Evolutionary conservation across 2,888 invertebrate genomes (phyloP).

Genomic region (Caenorhabditis parvicauda): DNA sequence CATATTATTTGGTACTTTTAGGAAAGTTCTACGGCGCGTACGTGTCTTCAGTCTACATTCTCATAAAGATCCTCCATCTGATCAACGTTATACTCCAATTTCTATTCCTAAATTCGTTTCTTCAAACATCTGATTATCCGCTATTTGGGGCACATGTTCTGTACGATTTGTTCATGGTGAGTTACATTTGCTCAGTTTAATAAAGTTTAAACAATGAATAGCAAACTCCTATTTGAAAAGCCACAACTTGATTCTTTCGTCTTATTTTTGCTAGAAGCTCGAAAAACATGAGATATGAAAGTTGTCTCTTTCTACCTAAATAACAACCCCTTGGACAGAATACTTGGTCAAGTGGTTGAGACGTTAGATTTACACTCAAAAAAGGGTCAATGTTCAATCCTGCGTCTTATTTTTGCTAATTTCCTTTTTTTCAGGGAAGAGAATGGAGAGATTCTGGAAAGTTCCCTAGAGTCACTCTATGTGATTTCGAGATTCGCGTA

Average conservation of each 20-base stretch:
- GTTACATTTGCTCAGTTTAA: conserved; percentile 4
- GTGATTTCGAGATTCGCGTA: conserved; percentile 63
- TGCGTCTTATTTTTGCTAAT: no score
- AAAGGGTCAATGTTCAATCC: no score
- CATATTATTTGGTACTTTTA: conserved; percentile 20
- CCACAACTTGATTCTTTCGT: no score
- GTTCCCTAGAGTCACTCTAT: conserved; percentile 64
- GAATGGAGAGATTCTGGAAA: conserved; percentile 63
- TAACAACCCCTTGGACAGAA: no score
- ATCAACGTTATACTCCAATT: conserved; percentile 58
- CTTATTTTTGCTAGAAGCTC: no score
- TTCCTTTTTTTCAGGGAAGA: conserved; percentile 44
- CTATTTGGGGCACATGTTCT: conserved; percentile 65
- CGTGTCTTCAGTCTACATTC: conserved; percentile 64
- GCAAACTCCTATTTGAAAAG: background rate
- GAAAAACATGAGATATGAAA: no score
- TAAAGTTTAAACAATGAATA: background rate
- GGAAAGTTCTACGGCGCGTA: conserved; percentile 66
- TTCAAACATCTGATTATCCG: conserved; percentile 64
- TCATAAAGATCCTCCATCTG: conserved; percentile 64
- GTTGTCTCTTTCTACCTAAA: no score
- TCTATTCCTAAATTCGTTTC: conserved; percentile 66
- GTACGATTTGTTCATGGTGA: conserved; percentile 64
- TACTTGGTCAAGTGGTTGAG: no score
- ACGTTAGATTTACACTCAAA: no score